A percentile compares a stretch with the other conserved stretches of the same genome.
Evolutionary conservation across 2,888 invertebrate genomes (phyloP).

Genomic region (Orchesella flavescens): DNA sequence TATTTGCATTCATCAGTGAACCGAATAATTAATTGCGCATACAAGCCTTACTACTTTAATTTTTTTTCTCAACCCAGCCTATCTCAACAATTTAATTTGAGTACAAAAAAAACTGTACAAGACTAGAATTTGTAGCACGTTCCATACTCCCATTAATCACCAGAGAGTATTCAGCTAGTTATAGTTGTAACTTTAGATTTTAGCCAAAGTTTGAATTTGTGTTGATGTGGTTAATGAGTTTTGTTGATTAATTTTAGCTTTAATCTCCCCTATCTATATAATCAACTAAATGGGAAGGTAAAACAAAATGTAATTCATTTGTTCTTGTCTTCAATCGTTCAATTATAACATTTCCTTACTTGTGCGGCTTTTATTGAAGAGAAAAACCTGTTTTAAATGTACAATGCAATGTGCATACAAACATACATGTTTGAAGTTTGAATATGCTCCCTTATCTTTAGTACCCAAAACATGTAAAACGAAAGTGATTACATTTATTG

Average conservation of each 20-base stretch:
- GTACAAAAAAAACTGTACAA: too few species aligned
- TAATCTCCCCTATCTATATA: not conserved
- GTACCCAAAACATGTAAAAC: conserved; percentile 24
- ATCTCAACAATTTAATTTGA: too few species aligned
- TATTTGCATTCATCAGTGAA: too few species aligned
- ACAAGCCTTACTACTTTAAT: too few species aligned
- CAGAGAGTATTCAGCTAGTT: too few species aligned
- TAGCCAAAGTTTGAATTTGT: not conserved
- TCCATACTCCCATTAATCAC: too few species aligned
- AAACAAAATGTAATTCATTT: not conserved
- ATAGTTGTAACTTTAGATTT: too few species aligned
- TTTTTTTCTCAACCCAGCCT: too few species aligned
- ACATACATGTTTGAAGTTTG: not conserved
- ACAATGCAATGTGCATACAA: not conserved
- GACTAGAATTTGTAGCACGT: too few species aligned
- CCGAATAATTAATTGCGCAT: too few species aligned
- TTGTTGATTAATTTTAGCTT: not conserved
- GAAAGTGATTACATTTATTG: conserved; percentile 31
- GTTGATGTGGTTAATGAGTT: not conserved
- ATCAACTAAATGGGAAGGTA: not conserved
- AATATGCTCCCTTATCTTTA: not conserved
- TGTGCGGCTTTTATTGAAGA: not conserved
- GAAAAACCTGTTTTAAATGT: not conserved
- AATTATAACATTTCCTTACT: too few species aligned
- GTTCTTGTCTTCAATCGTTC: not conserved